Percentiles rank a stretch among this genome's conserved stretches.
Evolutionary conservation across 1,140 invertebrate species (phyloP).

Genomic region (Zophobas atratus): DNA sequence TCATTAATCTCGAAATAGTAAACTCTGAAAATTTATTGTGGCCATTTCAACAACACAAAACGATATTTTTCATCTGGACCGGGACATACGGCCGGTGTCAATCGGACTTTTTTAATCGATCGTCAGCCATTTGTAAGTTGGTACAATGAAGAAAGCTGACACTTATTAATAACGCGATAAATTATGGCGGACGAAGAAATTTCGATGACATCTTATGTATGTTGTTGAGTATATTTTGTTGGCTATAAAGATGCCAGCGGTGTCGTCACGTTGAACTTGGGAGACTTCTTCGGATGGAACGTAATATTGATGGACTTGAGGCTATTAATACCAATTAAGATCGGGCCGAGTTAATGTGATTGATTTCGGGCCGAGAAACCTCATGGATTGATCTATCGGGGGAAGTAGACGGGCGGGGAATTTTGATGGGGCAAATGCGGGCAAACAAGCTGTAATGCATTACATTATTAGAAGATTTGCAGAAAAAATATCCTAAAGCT

Average conservation of each 20-base stretch:
- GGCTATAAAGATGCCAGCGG: constrained; percentile 31
- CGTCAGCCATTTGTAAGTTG: constrained; percentile 17
- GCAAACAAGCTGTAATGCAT: no score
- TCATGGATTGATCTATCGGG: background rate
- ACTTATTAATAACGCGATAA: constrained; percentile 41
- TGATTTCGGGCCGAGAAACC: constrained; percentile 19
- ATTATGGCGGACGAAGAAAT: constrained; percentile 19
- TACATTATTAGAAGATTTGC: no score
- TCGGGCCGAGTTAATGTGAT: constrained; percentile 5
- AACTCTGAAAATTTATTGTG: constrained; percentile 27
- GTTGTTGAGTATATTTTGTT: constrained; percentile 14
- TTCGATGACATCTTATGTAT: constrained; percentile 30
- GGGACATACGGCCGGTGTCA: constrained; percentile 9
- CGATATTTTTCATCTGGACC: constrained; percentile 17
- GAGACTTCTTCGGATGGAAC: constrained; percentile 21
- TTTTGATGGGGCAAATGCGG: background rate
- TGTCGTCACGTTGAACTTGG: background rate
- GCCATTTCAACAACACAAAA: constrained; percentile 9
- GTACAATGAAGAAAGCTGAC: constrained; percentile 38
- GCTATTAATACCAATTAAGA: constrained; percentile 41
- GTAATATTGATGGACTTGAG: constrained; percentile 34
- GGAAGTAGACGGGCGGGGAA: background rate
- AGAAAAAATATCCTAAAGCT: no score
- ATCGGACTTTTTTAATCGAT: constrained; percentile 22
- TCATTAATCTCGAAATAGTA: constrained; percentile 27